Base-by-base conservation (phyloP, 1,140 invertebrate genomes). In the Leptonema lineaticorne region DNA sequence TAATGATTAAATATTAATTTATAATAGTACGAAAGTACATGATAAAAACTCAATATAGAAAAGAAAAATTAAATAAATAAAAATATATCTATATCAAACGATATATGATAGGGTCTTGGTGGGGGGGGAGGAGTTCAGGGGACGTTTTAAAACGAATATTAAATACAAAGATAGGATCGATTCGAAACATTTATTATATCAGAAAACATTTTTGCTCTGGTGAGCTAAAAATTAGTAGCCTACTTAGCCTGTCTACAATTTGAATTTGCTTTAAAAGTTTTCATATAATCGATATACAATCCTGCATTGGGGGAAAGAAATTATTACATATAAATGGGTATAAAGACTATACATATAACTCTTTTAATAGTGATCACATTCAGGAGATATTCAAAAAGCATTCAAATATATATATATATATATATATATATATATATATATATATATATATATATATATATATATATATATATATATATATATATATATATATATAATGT, bases 131-230 rank as follows among this genome's bases (percentile, higher is more conserved):
- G n/a, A n/a, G n/a, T n/a, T n/a, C n/a, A n/a, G n/a, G n/a, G n/a
- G n/a, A n/a, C n/a, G n/a, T n/a, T n/a, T n/a, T n/a, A n/a, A n/a
- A 7, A n/a, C 16, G 37, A 53, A 53, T 53, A 53, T 53, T n/a
- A 53, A 53, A 53, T 53, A 53, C 50, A 53, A 53, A 26, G 5
- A 26, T 11, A 33, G 11, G 16, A 24, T 53, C 20, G 50, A 53
- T 53, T 53, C 50, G 50, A 53, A 53, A 53, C 50, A 53, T 53
- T 53, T 53, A 53, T 53, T 53, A 53, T 53, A 53, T 53, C 50
- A 53, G 50, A 53, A 53, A 53, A 53, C 50, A 53, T 53, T 53
- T 22, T 53, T 26, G 50, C 50, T 53, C 50, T 53, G 50, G 6
- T 53, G 50, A 53, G 50, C 50, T 53, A 53, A 53, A 53, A 53